Conservation (phyloP, 2,888 invertebrate species). For the Eupeodes latifasciatus region DNA sequence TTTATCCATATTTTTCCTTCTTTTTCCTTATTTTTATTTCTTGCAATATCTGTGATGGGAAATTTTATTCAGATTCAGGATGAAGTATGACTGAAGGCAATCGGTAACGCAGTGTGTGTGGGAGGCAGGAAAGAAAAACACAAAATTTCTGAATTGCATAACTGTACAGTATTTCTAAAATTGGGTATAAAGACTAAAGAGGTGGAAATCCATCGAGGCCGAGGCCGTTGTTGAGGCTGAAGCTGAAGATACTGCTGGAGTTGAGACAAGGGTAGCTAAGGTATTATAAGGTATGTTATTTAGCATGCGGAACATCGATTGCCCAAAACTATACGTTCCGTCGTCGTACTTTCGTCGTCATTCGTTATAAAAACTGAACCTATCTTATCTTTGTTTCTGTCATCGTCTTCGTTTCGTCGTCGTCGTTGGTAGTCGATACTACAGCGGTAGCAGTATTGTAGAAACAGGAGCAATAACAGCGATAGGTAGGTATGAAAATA, state of each 20-base stretch:
- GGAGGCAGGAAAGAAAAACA: constrained; percentile 43
- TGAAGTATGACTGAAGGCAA: constrained; percentile 36
- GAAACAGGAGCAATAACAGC: neutral
- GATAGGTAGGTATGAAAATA: neutral
- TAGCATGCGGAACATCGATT: constrained; percentile 58
- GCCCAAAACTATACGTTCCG: constrained; percentile 31
- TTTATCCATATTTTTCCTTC: constrained; percentile 40
- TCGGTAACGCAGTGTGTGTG: constrained; percentile 20
- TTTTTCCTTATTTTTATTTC: constrained; percentile 9
- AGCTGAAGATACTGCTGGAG: too few relatives aligned
- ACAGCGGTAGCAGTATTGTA: neutral
- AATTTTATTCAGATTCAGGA: constrained; percentile 34
- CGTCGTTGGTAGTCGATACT: constrained; percentile 27
- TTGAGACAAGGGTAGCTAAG: too few relatives aligned
- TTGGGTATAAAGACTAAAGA: constrained; percentile 20
- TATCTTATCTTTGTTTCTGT: constrained; percentile 63
- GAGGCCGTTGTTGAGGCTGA: too few relatives aligned
- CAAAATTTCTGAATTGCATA: constrained; percentile 57
- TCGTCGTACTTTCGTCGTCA: neutral
- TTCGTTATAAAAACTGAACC: constrained; percentile 40
- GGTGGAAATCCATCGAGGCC: constrained; percentile 19
- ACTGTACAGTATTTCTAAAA: constrained; percentile 57
- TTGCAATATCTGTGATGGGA: constrained; percentile 26
- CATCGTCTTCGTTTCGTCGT: constrained; percentile 29
- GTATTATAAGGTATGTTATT: constrained; percentile 37